A percentile compares a stretch with the other conserved stretches of the same genome.
phyloP scores from a whole-genome alignment of 2,888 invertebrate species.

The Strigamia maritima region DNA sequence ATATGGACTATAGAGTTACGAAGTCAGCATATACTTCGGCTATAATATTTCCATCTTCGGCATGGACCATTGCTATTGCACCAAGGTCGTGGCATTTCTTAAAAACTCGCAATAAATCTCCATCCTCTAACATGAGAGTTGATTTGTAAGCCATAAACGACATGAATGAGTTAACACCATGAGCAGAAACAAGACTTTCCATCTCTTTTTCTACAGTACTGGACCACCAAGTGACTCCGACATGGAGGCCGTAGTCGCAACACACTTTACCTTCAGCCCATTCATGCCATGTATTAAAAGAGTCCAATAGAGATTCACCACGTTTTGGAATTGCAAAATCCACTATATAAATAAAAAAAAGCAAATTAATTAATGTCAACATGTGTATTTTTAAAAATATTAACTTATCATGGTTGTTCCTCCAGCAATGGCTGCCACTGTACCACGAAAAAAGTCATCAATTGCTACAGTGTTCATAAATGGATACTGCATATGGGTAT shows the following conservation, averaged over 20 bases:
- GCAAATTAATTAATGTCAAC: neutral
- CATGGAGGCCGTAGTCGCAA: constrained; percentile 93
- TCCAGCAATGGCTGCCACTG: constrained; percentile 93
- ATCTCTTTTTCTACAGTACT: constrained; percentile 40
- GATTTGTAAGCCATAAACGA: constrained; percentile 97
- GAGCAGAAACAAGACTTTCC: constrained; percentile 35
- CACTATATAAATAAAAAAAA: constrained; percentile 59
- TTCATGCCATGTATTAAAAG: constrained; percentile 82
- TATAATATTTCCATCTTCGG: constrained; percentile 94
- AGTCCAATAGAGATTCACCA: constrained; percentile 81
- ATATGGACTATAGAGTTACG: too few relatives aligned
- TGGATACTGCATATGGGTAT: constrained; percentile 93
- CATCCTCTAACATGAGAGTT: constrained; percentile 82
- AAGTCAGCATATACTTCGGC: constrained; percentile 61
- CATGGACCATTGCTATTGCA: constrained; percentile 89
- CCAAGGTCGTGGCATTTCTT: constrained; percentile 78
- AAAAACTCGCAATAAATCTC: constrained; percentile 82
- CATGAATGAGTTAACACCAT: constrained; percentile 93
- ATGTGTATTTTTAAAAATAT: neutral
- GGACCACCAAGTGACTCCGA: constrained; percentile 61
- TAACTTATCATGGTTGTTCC: constrained; percentile 86
- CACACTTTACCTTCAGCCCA: constrained; percentile 95
- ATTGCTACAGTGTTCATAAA: constrained; percentile 83
- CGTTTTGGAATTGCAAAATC: constrained; percentile 82
- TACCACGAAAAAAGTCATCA: constrained; percentile 97